phyloP scores from a whole-genome alignment of 2,113 vertebrate genomes.

The Neolamprologus caudopunctatus region DNA sequence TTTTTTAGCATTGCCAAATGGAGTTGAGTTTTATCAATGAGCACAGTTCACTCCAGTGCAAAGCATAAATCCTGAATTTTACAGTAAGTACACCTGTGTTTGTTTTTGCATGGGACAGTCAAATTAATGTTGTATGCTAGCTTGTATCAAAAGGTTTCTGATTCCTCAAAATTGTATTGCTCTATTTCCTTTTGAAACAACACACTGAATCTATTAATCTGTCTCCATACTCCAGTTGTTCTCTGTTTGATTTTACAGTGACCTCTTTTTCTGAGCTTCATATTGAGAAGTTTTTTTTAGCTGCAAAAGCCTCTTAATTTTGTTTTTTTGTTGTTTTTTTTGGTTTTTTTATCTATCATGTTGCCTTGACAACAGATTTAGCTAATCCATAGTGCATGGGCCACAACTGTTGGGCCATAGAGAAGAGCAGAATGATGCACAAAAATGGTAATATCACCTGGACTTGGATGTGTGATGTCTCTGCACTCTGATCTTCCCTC shows the following conservation, averaged over 20 bases:
- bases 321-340: not conserved
- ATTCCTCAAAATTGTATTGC: not conserved
- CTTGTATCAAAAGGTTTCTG: not conserved
- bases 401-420: constrained; percentile 1
- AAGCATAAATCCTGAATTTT: not conserved
- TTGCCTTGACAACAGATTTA: constrained; percentile 44
- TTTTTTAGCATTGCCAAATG: not conserved
- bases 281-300: not conserved
- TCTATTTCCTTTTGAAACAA: not conserved
- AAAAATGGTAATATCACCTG: constrained; percentile 46
- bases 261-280: not conserved
- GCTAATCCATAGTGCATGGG: constrained; percentile 2
- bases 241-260: not conserved
- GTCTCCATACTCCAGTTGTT: not conserved
- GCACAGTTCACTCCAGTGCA: not conserved
- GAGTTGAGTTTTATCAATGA: not conserved
- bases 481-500: constrained; percentile 45
- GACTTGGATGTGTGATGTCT: constrained; percentile 44
- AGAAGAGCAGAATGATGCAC: constrained; percentile 27
- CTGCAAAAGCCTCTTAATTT: constrained; percentile 1
- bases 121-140: not conserved
- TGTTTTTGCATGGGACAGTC: not conserved
- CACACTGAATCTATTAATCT: not conserved
- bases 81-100: not conserved
- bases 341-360: not conserved